Base-by-base conservation (phyloP, 2,888 invertebrate genomes). In the Drosophila austrosaltans region DNA sequence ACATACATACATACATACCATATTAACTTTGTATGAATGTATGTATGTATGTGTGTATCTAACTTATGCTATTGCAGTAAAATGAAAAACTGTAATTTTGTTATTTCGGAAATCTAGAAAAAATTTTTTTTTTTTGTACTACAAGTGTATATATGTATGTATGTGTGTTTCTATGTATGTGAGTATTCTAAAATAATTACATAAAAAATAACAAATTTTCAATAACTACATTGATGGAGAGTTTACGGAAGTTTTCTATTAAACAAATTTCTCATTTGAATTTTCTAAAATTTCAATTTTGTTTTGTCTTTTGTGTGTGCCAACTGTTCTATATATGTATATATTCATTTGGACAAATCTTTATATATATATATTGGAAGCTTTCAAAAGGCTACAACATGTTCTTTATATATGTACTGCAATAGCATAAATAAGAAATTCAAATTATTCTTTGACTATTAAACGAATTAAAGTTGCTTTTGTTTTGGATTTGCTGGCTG, bases 91-190 rank as follows among this genome's bases (percentile, higher is more conserved):
- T 25, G 22, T 22, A 7, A 22, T 48, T 22, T 48, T 22, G 22
- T 48, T 10, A 48, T 48, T 25, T 25, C 16, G 10, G 25, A 48
- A 48, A 48, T 25, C 48, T 48, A 48, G 5, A 48, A 48, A 48
- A 25, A 48, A 16, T 16, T 16, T 16, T 48, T 22, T 48, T 22
- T 12, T 25, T 48, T 48, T 48, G 48, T 48, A 48, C 48, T 48
- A 64, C 58, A 63, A 63, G 25, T 57, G 59, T 61, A 64, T 63
- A 39, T 48, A 28, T 66, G n/a, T 39, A 2, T 61, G 39, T 53
- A 59, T 58, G 20, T 4, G 40, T 42, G 42, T 42, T 6, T 32
- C 6, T 36, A 42, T 63, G 28, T 42, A 44, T 54, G 2, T 53
- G 53, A 22, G 2, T 32, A n/a, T 40, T 60, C 3, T 25, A 60